Conservation (phyloP, 2,113 vertebrate species). For the Hystrix brachyura region DNA sequence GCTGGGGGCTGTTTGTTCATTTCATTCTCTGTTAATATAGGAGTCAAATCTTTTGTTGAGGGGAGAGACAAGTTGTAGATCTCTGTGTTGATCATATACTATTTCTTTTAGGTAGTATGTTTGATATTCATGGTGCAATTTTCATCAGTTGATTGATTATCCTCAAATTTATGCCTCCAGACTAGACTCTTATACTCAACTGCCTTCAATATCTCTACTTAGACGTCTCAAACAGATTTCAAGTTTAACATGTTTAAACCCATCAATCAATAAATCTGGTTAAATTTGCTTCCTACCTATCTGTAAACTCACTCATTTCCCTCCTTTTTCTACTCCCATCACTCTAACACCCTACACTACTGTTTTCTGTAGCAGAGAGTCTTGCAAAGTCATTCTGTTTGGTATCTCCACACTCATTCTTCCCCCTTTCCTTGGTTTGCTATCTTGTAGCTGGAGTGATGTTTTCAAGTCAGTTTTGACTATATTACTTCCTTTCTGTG, state of each 20-base stretch:
- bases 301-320: neutral
- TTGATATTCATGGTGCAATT: neutral
- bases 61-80: neutral
- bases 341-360: neutral
- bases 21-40: neutral
- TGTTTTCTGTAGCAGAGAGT: neutral
- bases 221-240: neutral
- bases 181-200: neutral
- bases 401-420: neutral
- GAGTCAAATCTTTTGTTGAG: neutral
- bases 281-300: neutral
- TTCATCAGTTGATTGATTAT: constrained; percentile 18
- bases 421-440: neutral
- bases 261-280: constrained; percentile 5
- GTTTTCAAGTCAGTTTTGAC: neutral
- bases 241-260: neutral
- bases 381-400: neutral
- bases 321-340: neutral
- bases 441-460: neutral
- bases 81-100: neutral
- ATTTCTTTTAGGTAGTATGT: neutral
- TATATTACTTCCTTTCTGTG: neutral
- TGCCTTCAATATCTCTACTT: neutral
- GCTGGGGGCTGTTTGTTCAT: neutral
- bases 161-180: neutral